Percentiles rank a stretch among this genome's conserved stretches.
These are phyloP conservation scores for Lasioglossum figueresi DNA, from an alignment of 2,888 invertebrate species.

Conservation along the genomic window DNA sequence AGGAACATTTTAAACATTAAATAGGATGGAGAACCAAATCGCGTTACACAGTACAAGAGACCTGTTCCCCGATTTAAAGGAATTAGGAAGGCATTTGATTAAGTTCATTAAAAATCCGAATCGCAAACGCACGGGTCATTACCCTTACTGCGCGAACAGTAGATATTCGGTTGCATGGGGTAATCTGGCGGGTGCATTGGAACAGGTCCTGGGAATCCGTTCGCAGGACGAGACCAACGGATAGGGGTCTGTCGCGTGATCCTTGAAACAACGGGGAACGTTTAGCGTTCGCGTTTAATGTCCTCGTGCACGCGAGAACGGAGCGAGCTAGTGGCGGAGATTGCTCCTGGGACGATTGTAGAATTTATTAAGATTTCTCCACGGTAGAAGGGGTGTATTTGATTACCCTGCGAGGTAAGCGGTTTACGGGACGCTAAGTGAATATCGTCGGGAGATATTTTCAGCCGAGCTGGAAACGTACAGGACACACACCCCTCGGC, in stretches of 20 bases:
- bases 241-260: slow-evolving; percentile 57
- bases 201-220: slow-evolving; percentile 21
- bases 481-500: background rate
- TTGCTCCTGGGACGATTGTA: slow-evolving; percentile 24
- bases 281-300: slow-evolving; percentile 62
- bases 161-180: background rate
- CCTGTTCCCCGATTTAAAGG: background rate
- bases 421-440: slow-evolving; percentile 10
- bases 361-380: slow-evolving; percentile 45
- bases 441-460: background rate
- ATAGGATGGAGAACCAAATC: background rate
- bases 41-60: background rate
- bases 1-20: background rate
- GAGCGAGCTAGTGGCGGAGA: slow-evolving; percentile 24
- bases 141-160: background rate
- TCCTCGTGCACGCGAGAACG: slow-evolving; percentile 53
- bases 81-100: background rate
- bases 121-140: background rate
- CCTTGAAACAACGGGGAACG: slow-evolving; percentile 48
- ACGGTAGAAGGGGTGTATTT: background rate
- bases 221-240: slow-evolving; percentile 32
- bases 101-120: background rate
- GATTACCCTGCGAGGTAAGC: slow-evolving; percentile 10
- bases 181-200: background rate
- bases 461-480: background rate